phyloP scores from a whole-genome alignment of 2,113 vertebrate genomes.

The Sclerurus mexicanus region DNA sequence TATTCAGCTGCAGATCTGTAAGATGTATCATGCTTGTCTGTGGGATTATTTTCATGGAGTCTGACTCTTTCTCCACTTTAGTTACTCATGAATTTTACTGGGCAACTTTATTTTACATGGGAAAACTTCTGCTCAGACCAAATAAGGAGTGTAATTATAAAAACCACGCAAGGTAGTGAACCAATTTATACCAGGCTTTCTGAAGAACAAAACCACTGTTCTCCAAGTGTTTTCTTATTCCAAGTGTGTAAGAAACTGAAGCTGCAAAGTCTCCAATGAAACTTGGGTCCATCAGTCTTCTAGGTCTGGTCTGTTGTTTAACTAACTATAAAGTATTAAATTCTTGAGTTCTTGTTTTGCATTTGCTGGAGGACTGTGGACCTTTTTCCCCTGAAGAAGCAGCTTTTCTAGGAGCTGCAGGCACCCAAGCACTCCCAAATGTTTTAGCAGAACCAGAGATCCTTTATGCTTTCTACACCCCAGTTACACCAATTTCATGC shows the following conservation, averaged over 20 bases:
- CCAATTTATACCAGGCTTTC: background rate
- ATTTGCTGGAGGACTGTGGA: background rate
- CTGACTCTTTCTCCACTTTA: background rate
- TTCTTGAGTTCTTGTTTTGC: background rate
- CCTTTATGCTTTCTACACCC: background rate
- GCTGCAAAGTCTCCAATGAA: background rate
- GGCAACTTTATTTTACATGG: rapidly evolving
- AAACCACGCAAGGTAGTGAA: background rate
- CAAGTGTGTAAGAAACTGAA: background rate
- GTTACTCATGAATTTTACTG: background rate
- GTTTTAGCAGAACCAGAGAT: background rate
- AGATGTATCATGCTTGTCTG: background rate
- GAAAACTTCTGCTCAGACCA: background rate
- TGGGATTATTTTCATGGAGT: background rate
- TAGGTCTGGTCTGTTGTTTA: background rate
- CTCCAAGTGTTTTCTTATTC: background rate
- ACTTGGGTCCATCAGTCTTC: background rate
- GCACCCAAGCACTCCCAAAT: background rate
- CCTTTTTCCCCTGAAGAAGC: background rate
- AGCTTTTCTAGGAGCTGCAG: background rate
- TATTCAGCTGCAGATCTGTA: background rate
- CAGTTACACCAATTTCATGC: background rate
- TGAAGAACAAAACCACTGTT: background rate
- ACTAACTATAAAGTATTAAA: background rate
- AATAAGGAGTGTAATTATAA: background rate